A percentile compares a stretch with the other conserved stretches of the same genome.
Evolutionary conservation across 2,888 invertebrate species (phyloP).

Genomic region (Stenotaenia linearis): DNA sequence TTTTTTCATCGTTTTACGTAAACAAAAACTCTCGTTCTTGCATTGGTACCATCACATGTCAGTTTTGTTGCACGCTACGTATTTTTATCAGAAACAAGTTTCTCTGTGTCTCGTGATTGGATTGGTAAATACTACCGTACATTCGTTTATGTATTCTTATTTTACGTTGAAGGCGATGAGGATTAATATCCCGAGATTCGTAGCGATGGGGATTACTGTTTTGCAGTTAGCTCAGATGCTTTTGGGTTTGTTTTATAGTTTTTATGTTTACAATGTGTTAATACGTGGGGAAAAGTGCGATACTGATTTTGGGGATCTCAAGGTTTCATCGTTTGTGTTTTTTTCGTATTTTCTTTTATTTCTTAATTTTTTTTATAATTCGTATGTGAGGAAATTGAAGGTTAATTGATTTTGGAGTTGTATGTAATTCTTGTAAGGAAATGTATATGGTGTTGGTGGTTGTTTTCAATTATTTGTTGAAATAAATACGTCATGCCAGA

Average conservation of each 20-base stretch:
- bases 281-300: neutral
- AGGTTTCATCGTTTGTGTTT: neutral
- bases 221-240: neutral
- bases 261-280: neutral
- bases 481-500: too few relatives aligned
- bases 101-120: constrained; percentile 28
- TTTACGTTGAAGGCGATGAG: neutral
- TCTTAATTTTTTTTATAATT: neutral
- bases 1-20: neutral
- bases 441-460: too few relatives aligned
- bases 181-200: neutral
- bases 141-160: constrained; percentile 21
- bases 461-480: too few relatives aligned
- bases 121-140: constrained; percentile 29
- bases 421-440: too few relatives aligned
- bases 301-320: neutral
- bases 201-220: neutral
- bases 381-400: neutral
- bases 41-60: neutral
- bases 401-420: too few relatives aligned
- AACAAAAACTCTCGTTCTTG: neutral
- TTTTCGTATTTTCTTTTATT: neutral
- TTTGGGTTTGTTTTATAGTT: neutral
- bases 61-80: neutral
- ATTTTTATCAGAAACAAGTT: constrained; percentile 42